Evolutionary conservation across 2,797 vertebrate species (phyloP).

Genomic region (Hoplostethus mediterraneus): DNA sequence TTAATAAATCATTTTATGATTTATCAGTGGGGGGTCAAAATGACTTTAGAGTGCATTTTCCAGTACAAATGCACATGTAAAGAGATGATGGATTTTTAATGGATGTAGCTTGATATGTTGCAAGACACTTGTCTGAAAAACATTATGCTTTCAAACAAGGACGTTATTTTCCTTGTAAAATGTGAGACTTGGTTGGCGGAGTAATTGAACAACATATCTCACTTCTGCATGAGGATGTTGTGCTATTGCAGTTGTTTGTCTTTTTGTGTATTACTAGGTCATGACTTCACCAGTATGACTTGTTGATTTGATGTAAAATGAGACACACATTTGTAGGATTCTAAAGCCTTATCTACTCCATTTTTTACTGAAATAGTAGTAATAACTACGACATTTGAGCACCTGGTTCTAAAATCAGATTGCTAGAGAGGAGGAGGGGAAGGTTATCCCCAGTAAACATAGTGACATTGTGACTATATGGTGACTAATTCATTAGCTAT

Average conservation of each 20-base stretch:
- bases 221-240: conserved; percentile 9
- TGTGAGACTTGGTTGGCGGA: conserved; percentile 31
- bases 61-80: conserved; percentile 37
- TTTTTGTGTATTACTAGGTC: conserved; percentile 8
- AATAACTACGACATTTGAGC: too few species aligned
- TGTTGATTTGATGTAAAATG: background rate
- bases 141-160: conserved; percentile 25
- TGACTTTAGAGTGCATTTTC: conserved; percentile 26
- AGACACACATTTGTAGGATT: background rate
- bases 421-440: background rate
- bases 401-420: too few species aligned
- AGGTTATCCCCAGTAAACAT: background rate
- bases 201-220: background rate
- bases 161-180: conserved; percentile 25
- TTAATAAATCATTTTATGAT: conserved; percentile 59
- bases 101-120: conserved; percentile 78
- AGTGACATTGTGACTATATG: background rate
- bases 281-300: too few species aligned
- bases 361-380: too few species aligned
- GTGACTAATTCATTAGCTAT: background rate
- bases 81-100: conserved; percentile 39
- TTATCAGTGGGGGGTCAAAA: conserved; percentile 5
- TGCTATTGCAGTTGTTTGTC: conserved; percentile 1
- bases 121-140: conserved; percentile 50
- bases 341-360: background rate